Percentiles rank a stretch among this genome's conserved stretches.
Conservation (phyloP, 2,797 vertebrate genomes). For the Catostomus latipinnis region DNA sequence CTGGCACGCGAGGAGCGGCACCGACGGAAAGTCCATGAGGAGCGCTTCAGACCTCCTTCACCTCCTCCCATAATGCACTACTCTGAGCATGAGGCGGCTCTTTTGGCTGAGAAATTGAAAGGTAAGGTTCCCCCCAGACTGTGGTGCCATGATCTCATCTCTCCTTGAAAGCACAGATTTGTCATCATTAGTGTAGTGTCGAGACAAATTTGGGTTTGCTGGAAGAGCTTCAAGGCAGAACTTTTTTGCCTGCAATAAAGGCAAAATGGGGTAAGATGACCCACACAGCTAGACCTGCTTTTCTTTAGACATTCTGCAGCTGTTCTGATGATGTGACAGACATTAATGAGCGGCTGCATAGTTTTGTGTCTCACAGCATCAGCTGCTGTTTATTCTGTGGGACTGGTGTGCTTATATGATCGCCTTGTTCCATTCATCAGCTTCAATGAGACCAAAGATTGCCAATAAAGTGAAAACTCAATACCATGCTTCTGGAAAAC, state of each 20-base stretch:
- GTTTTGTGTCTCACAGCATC: constrained; percentile 17
- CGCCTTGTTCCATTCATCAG: constrained; percentile 35
- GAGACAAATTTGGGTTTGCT: constrained; percentile 32
- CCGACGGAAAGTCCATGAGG: constrained; percentile 80
- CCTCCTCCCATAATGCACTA: constrained; percentile 85
- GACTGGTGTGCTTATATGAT: constrained; percentile 36
- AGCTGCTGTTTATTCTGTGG: constrained; percentile 52
- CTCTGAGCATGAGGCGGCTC: constrained; percentile 83
- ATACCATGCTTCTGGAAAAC: constrained; percentile 16
- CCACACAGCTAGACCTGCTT: constrained; percentile 17
- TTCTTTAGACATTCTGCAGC: constrained; percentile 31
- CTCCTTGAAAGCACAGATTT: constrained; percentile 35
- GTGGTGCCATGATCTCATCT: constrained; percentile 29
- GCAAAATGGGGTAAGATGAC: constrained; percentile 26
- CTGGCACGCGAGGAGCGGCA: constrained; percentile 85
- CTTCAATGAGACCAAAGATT: constrained; percentile 28
- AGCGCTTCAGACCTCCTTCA: constrained; percentile 79
- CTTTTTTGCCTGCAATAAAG: constrained; percentile 25
- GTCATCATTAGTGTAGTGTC: constrained; percentile 36
- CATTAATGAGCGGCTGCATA: constrained; percentile 41
- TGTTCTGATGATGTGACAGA: constrained; percentile 34
- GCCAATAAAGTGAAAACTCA: constrained; percentile 25
- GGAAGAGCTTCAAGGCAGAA: constrained; percentile 29
- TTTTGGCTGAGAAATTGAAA: constrained; percentile 85
- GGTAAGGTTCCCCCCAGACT: constrained; percentile 68